Base-by-base conservation (phyloP, 2,888 invertebrate genomes). In the Lochmaea capreae region DNA sequence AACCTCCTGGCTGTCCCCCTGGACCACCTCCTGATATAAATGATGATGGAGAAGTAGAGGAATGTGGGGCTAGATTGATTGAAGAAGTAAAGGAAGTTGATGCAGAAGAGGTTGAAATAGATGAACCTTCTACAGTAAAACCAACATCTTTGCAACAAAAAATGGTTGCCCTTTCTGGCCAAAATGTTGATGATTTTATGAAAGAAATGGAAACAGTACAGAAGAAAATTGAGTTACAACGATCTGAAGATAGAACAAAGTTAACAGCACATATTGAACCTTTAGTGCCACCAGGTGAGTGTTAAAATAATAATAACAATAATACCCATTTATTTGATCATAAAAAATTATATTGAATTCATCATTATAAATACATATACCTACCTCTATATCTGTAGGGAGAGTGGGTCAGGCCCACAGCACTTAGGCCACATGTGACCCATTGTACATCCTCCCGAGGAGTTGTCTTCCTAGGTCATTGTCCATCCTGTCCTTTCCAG, bases 181-280 rank as follows among this genome's bases (percentile, higher is more conserved):
- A 97, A 87, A 96, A 96, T 83, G 94, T 97, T 22, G 97, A 97
- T 81, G 94, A 95, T 77, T 96, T 96, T 81, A 96, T 96, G 95
- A 94, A 95, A 83, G 96, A 96, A 89, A 95, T 95, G 95, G 95
- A 95, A 87, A 94, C 93, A 76, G 95, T 94, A 0, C 94, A 94
- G 79, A 92, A 92, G 83, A 94, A 94, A 85, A 90, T 92, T 76
- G 94, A 88, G 83, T 81, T 70, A 26, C 74, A 72, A 33, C 79
- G 80, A 65, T 80, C 81, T 22, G 81, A 81, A 12, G 81, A 83
- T 39, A 71, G 80, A 43, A 52, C 73, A 11, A 83, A 81, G 72
- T 26, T 79, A 6, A 74, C 77, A 2, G 77, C 75, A 8, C 81
- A 81, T 65, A 81, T 82, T 33, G 86, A 86, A 67, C 82, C 83